Base-by-base conservation (phyloP, 1,140 invertebrate species). In the Spodoptera litura region DNA sequence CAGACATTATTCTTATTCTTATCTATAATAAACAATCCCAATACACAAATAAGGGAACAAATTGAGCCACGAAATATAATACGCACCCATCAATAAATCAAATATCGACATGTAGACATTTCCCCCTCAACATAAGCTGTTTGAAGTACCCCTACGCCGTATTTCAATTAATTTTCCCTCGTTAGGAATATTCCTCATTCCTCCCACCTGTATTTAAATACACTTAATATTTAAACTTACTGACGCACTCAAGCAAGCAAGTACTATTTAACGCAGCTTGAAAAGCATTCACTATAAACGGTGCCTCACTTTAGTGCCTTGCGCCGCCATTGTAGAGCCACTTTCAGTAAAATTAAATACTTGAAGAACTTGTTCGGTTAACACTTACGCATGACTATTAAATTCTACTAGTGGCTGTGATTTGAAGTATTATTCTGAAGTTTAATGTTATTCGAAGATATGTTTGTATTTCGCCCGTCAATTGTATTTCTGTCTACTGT, bases 311-410 rank as follows among this genome's bases (percentile, higher is more conserved):
- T 62, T 44, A 31, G 5, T 44, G 3, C 4, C 61, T 44, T 38
- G 1, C 20, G 25, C 31, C 20, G 13, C 3, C 35, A 64, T 64
- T 64, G 61, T 64, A 9, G 20, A 15, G 15, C 15, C 61, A 49
- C 61, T 64, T 64, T 64, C 2, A 64, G 20, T 38, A 49, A 44
- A 64, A 64, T 64, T 49, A 64, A 49, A 64, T 64, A 64, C 61
- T 64, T 44, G 35, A 64, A 64, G 61, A 20, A 64, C n/a, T 64
- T 38, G 4, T 64, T 64, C 38, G 61, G 35, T 49, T 64, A 64
- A 49, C 61, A 64, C 35, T 64, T 49, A 64, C 38, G 61, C 38
- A 64, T 38, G 0, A 15, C 61, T 38, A 20, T 15, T 49, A 64
- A 64, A 64, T 44, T 38, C 4, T 20, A 49, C 15, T 64, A 38